phyloP scores from a whole-genome alignment of 1,140 invertebrate genomes.

The Achatina immaculata region DNA sequence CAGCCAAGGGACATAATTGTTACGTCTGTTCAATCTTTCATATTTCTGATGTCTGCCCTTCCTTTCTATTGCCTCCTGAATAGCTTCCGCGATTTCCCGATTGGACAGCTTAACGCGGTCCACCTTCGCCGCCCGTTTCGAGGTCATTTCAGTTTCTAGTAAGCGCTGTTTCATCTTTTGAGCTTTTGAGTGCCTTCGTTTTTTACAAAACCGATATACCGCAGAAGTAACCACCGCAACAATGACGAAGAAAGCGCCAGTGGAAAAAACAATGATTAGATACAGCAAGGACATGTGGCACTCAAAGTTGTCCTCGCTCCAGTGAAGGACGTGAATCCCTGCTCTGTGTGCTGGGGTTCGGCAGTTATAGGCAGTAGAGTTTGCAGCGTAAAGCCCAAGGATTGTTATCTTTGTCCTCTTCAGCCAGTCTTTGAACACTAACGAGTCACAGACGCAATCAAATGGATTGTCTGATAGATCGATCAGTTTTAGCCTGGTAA shows the following conservation, averaged over 20 bases:
- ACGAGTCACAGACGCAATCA: slow-evolving; percentile 55
- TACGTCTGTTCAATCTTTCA: not conserved
- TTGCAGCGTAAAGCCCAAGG: not conserved
- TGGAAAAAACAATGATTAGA: slow-evolving; percentile 48
- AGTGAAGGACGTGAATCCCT: slow-evolving; percentile 7
- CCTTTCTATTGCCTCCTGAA: slow-evolving; percentile 14
- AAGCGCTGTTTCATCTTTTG: not conserved
- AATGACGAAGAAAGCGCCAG: slow-evolving; percentile 43
- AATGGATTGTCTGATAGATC: slow-evolving; percentile 61
- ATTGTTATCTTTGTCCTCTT: slow-evolving; percentile 28
- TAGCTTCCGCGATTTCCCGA: slow-evolving; percentile 17
- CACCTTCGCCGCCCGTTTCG: not conserved
- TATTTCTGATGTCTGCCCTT: not conserved
- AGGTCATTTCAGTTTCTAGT: not conserved
- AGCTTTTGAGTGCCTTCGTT: slow-evolving; percentile 32
- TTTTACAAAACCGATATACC: slow-evolving; percentile 47
- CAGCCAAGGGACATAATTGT: not conserved
- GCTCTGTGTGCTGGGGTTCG: not conserved
- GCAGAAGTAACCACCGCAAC: slow-evolving; percentile 40
- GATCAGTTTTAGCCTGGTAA: slow-evolving; percentile 49
- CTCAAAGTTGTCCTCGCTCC: slow-evolving; percentile 39
- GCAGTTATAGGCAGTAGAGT: slow-evolving; percentile 23
- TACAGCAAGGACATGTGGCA: slow-evolving; percentile 45
- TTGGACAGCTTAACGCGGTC: not conserved
- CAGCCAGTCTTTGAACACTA: slow-evolving; percentile 56